These are phyloP conservation scores for Hoplodrina blanda DNA, from an alignment of 2,888 invertebrate species.

Conservation along the genomic window DNA sequence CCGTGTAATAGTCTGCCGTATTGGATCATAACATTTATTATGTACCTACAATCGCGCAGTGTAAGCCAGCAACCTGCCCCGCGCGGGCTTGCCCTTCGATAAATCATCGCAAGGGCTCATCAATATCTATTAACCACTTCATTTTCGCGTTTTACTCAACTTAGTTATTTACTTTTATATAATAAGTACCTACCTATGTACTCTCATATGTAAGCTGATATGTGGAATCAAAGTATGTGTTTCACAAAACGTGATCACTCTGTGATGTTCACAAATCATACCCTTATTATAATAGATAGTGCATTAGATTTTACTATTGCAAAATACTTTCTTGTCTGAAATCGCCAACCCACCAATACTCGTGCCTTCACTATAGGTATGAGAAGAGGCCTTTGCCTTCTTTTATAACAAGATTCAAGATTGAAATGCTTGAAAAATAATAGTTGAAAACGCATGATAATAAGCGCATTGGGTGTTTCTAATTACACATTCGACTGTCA, in stretches of 20 bases:
- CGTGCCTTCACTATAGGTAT: no score
- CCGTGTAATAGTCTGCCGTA: background rate
- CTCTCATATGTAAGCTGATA: background rate
- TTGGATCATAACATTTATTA: constrained; percentile 11
- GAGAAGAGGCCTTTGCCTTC: no score
- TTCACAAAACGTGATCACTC: background rate
- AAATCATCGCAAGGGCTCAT: constrained; percentile 54
- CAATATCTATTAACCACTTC: constrained; percentile 60
- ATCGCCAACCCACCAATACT: no score
- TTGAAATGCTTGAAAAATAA: background rate
- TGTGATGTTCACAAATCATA: background rate
- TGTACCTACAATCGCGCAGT: constrained; percentile 1
- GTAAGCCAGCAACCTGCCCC: constrained; percentile 1
- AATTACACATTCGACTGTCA: background rate
- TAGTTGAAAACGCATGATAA: background rate
- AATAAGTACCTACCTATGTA: background rate
- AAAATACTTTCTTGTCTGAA: background rate
- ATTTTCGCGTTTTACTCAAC: constrained; percentile 51
- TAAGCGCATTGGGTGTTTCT: background rate
- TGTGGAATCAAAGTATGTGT: background rate
- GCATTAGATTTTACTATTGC: background rate
- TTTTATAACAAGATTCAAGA: no score
- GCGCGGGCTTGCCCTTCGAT: constrained; percentile 18
- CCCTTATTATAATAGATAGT: background rate
- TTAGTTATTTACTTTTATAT: constrained; percentile 39